Conservation (phyloP, 1,140 invertebrate genomes). For the Leucophenga varia region DNA sequence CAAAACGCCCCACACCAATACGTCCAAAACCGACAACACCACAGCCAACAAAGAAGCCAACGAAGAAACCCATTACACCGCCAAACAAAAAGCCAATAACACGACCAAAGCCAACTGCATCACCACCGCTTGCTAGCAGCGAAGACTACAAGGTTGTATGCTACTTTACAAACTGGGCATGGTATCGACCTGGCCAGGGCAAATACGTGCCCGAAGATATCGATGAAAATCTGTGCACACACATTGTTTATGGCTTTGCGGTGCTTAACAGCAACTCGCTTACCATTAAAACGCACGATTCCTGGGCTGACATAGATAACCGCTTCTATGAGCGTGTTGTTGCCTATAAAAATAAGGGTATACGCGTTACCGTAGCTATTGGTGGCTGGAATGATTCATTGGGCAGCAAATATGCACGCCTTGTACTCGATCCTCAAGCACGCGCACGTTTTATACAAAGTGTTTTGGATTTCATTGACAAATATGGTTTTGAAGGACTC, state of each 20-base stretch:
- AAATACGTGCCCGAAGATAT: constrained; percentile 70
- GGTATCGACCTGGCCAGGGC: constrained; percentile 64
- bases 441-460: constrained; percentile 73
- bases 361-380: constrained; percentile 64
- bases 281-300: constrained; percentile 67
- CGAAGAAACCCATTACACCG: constrained; percentile 34
- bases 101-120: constrained; percentile 36
- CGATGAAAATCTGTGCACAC: constrained; percentile 69
- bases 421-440: constrained; percentile 74
- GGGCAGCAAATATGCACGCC: constrained; percentile 79
- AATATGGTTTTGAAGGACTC: constrained; percentile 81
- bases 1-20: constrained; percentile 19
- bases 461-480: constrained; percentile 72
- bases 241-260: constrained; percentile 74
- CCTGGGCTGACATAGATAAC: constrained; percentile 70
- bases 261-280: constrained; percentile 63
- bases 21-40: constrained; percentile 24
- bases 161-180: constrained; percentile 73
- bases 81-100: constrained; percentile 38
- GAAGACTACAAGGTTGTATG: constrained; percentile 66
- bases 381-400: constrained; percentile 86
- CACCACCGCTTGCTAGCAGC: constrained; percentile 18
- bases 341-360: constrained; percentile 61
- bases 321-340: constrained; percentile 80
- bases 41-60: constrained; percentile 16